Evolutionary conservation across 2,888 invertebrate genomes (phyloP).

Genomic region (Acanthosoma haemorrhoidale): DNA sequence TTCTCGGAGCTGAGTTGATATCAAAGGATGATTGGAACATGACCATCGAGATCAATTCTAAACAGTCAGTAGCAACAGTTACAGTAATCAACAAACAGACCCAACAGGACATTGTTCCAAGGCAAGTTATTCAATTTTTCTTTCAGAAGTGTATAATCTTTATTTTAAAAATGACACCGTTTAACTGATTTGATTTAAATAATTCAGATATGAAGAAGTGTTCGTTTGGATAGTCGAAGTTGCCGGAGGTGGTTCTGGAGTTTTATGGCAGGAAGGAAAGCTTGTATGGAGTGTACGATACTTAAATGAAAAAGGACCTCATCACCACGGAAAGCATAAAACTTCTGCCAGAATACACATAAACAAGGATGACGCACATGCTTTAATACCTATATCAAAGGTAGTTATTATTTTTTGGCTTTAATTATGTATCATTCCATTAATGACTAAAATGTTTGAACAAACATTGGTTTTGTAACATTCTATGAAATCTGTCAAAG

Average conservation of each 20-base stretch:
- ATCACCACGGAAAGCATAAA: conserved; percentile 40
- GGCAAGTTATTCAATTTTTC: conserved; percentile 22
- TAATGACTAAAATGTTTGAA: too few relatives aligned
- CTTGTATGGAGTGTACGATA: conserved; percentile 82
- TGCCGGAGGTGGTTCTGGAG: conserved; percentile 42
- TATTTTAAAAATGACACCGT: background rate
- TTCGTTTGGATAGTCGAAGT: conserved; percentile 90
- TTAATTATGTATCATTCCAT: background rate
- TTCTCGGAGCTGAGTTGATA: conserved; percentile 75
- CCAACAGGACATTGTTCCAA: conserved; percentile 35
- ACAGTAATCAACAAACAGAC: conserved; percentile 51
- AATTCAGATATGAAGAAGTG: conserved; percentile 63
- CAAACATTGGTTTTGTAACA: too few relatives aligned
- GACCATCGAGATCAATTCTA: conserved; percentile 76
- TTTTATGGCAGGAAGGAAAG: conserved; percentile 70
- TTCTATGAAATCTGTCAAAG: too few relatives aligned
- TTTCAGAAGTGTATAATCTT: background rate
- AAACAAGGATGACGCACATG: conserved; percentile 89
- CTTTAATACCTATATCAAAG: conserved; percentile 89
- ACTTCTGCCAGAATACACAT: conserved; percentile 74
- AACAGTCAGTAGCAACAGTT: conserved; percentile 82
- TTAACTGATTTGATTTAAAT: background rate
- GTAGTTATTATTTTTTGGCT: conserved; percentile 49
- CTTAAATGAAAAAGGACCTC: conserved; percentile 47
- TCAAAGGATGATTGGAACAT: conserved; percentile 77